phyloP scores from a whole-genome alignment of 2,888 invertebrate species.

The Phyllotreta striolata region DNA sequence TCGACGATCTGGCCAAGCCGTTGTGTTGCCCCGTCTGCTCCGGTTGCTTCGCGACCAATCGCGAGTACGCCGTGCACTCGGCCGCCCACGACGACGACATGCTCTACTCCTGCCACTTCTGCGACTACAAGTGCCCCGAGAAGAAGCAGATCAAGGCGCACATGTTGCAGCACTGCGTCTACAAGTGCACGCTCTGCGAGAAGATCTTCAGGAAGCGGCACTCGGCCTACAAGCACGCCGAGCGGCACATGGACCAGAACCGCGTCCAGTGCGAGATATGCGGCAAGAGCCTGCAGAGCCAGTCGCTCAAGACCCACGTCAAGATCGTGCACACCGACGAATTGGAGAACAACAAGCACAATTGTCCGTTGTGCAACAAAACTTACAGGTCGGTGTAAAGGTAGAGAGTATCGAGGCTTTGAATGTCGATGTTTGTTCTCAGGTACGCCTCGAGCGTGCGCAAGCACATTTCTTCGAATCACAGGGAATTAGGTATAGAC shows the following conservation, averaged over 20 bases:
- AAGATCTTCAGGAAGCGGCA: constrained; percentile 44
- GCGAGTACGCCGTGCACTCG: constrained; percentile 54
- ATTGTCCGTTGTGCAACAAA: constrained; percentile 48
- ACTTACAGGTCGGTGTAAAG: constrained; percentile 39
- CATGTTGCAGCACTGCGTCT: constrained; percentile 37
- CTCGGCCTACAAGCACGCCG: constrained; percentile 47
- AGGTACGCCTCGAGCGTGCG: constrained; percentile 29
- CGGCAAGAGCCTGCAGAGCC: constrained; percentile 46
- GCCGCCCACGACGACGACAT: constrained; percentile 49
- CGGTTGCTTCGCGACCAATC: constrained; percentile 60
- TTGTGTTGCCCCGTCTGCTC: constrained; percentile 65
- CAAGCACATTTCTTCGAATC: constrained; percentile 34
- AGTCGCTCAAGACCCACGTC: constrained; percentile 47
- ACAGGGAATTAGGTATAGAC: constrained; percentile 36
- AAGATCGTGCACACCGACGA: constrained; percentile 49
- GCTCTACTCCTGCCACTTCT: constrained; percentile 53
- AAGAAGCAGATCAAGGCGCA: constrained; percentile 52
- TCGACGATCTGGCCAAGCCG: constrained; percentile 51
- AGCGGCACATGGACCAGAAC: constrained; percentile 48
- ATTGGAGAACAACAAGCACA: constrained; percentile 33
- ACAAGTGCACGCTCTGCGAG: constrained; percentile 40
- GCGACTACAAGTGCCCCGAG: constrained; percentile 48
- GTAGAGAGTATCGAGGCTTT: too few species aligned
- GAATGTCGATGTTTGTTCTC: neutral
- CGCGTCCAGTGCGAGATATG: constrained; percentile 51